Percentiles rank a stretch among this genome's conserved stretches.
Evolutionary conservation across 2,888 invertebrate species (phyloP).

Genomic region (Therioaphis trifolii): DNA sequence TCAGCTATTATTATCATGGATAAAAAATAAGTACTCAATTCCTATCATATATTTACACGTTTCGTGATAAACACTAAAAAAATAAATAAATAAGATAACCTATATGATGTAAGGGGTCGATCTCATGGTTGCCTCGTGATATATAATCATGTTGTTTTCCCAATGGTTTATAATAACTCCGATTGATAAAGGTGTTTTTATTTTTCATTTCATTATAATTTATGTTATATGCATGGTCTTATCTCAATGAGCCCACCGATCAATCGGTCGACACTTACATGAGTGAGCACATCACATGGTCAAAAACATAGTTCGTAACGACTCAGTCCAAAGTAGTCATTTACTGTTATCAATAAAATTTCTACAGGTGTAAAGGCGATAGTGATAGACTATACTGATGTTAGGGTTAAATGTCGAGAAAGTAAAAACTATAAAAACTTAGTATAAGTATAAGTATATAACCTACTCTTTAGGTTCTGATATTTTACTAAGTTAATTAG

Average conservation of each 20-base stretch:
- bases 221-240: not conserved
- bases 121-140: slow-evolving; percentile 58
- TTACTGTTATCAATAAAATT: not conserved
- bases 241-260: slow-evolving; percentile 18
- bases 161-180: slow-evolving; percentile 18
- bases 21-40: slow-evolving; percentile 18
- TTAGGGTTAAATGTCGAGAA: slow-evolving; percentile 21
- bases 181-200: slow-evolving; percentile 40
- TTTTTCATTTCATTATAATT: slow-evolving; percentile 25
- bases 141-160: slow-evolving; percentile 59
- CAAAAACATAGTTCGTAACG: not conserved
- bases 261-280: slow-evolving; percentile 6
- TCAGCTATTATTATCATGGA: slow-evolving; percentile 43
- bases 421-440: slow-evolving; percentile 16
- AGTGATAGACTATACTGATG: not conserved
- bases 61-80: slow-evolving; percentile 46
- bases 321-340: not conserved
- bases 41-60: slow-evolving; percentile 28
- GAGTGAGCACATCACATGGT: not conserved
- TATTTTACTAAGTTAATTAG: not conserved
- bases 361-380: not conserved
- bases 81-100: slow-evolving; percentile 36
- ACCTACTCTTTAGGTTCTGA: no score
- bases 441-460: not conserved
- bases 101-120: slow-evolving; percentile 58